Base-by-base conservation (phyloP, 1,140 invertebrate genomes). In the Arion vulgaris region DNA sequence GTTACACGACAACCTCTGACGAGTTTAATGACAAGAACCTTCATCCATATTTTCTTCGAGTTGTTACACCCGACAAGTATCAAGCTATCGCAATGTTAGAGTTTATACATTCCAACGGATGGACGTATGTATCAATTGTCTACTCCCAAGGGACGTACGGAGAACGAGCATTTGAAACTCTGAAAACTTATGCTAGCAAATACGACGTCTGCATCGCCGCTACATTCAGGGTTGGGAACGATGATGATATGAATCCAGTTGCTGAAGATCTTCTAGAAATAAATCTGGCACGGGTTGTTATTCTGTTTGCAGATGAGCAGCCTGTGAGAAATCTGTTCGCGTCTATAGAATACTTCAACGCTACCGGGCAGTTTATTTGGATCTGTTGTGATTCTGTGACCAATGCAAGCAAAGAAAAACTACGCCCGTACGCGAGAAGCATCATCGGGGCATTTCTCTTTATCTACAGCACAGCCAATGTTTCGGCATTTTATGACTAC, bases 81-180 rank as follows among this genome's bases (percentile, higher is more conserved):
- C 95, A 95, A 90, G 95, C 94, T 0, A 93, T 94, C 85, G 95
- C 95, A 0, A 95, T 96, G 92, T 94, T 95, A 13, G 94, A 95
- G 89, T 94, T 95, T 73, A 93, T 95, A 38, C 91, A 81, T 88
- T 92, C 83, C 34, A 93, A 95, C 71, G 93, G 93, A n/a, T 96
- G 95, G 95, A 94, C 94, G 81, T 96, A 95, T 88, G 94, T 95
- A 38, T 95, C 95, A 0, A 94, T 95, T 0, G 94, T 96, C 0
- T 94, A 94, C 45, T 94, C 94, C 49, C 94, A 95, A 88, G 95
- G 95, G 74, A 94, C 95, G 86, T 95, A 95, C 86, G 95, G 95
- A 28, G 94, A 95, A 23, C 13, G 51, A 62, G 76, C 76, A 26
- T 78, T 62, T 34, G 76, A 78, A 36, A 66, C 32, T 57, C 62